A percentile compares a stretch with the other conserved stretches of the same genome.
phyloP scores from a whole-genome alignment of 2,797 vertebrate genomes.

The Fundulus diaphanus region DNA sequence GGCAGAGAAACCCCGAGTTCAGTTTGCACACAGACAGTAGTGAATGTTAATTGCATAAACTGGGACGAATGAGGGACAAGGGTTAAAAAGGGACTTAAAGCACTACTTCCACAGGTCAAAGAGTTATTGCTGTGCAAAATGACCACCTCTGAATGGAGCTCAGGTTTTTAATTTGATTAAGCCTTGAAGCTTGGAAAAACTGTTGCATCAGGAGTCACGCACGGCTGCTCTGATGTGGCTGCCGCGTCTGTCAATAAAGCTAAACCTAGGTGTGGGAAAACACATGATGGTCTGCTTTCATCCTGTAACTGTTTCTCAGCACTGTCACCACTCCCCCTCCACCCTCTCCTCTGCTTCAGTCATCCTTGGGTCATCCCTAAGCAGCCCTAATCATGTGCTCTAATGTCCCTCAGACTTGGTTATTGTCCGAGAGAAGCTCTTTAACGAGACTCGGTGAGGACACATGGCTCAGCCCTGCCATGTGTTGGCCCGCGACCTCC shows the following conservation, averaged over 20 bases:
- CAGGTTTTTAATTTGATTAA: slow-evolving; percentile 47
- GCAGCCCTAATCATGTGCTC: slow-evolving; percentile 53
- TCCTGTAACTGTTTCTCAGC: slow-evolving; percentile 38
- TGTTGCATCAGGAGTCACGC: slow-evolving; percentile 30
- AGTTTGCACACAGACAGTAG: background rate
- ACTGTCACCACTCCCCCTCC: slow-evolving; percentile 31
- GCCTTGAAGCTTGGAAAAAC: slow-evolving; percentile 64
- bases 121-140: slow-evolving; percentile 18
- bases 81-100: background rate
- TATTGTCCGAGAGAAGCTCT: slow-evolving; percentile 48
- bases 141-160: slow-evolving; percentile 33
- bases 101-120: slow-evolving; percentile 22
- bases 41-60: background rate
- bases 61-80: background rate
- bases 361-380: slow-evolving; percentile 49
- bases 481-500: slow-evolving; percentile 38
- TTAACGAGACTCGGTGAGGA: slow-evolving; percentile 43
- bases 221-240: slow-evolving; percentile 63
- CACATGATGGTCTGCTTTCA: slow-evolving; percentile 57
- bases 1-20: too few relatives aligned
- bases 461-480: slow-evolving; percentile 47
- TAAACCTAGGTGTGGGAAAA: slow-evolving; percentile 59
- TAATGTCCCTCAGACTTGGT: slow-evolving; percentile 51
- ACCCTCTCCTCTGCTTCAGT: slow-evolving; percentile 5
- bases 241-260: slow-evolving; percentile 49